Conservation (phyloP, 2,888 invertebrate genomes). For the Hirtodrosophila trivittata region DNA sequence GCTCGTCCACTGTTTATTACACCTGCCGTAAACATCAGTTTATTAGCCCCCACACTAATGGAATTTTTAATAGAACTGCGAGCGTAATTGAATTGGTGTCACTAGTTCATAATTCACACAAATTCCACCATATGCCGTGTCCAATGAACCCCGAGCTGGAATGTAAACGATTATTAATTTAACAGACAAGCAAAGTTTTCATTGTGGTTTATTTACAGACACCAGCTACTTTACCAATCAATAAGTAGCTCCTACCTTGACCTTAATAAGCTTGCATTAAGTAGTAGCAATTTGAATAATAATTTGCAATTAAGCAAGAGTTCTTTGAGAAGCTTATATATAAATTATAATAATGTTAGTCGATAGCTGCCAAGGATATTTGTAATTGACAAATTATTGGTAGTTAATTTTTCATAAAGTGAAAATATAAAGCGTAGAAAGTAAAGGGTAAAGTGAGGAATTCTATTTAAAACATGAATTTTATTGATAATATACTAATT, state of each 20-base stretch:
- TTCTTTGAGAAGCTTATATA: too few species aligned
- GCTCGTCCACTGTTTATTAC: conserved; percentile 28
- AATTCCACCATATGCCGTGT: background rate
- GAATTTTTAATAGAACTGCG: conserved; percentile 56
- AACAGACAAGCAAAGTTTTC: conserved; percentile 4
- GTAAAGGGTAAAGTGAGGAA: too few species aligned
- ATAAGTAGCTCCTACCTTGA: conserved; percentile 44
- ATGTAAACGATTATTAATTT: conserved; percentile 51
- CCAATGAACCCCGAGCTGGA: background rate
- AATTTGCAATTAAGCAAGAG: too few species aligned
- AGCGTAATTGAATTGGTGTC: conserved; percentile 56
- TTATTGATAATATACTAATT: too few species aligned
- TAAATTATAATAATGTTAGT: too few species aligned
- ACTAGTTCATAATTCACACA: too few species aligned
- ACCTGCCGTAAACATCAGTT: conserved; percentile 3
- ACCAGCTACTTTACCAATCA: conserved; percentile 49
- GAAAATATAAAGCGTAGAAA: too few species aligned
- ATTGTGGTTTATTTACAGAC: conserved; percentile 22
- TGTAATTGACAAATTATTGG: too few species aligned
- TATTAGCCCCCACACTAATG: conserved; percentile 19
- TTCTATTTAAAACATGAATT: too few species aligned
- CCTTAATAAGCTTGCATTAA: background rate
- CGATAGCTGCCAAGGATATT: too few species aligned
- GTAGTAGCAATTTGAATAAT: too few species aligned
- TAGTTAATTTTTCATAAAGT: too few species aligned